phyloP scores from a whole-genome alignment of 1,140 invertebrate genomes.

The Drosophila subpulchrella region DNA sequence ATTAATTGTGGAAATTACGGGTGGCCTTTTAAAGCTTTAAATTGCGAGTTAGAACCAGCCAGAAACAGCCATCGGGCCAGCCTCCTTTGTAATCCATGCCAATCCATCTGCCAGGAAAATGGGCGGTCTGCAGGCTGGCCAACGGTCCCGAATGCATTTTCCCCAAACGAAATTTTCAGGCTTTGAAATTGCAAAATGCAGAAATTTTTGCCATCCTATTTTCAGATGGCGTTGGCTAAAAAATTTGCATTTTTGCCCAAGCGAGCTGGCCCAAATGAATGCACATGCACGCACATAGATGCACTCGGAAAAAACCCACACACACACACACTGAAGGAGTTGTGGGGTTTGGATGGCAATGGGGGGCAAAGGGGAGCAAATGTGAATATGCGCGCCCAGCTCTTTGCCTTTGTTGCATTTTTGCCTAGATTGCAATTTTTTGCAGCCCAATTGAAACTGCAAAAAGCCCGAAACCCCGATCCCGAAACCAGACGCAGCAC shows the following conservation, averaged over 20 bases:
- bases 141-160: constrained; percentile 68
- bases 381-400: constrained; percentile 58
- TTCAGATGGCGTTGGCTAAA: constrained; percentile 66
- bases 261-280: constrained; percentile 59
- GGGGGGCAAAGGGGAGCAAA: constrained; percentile 3
- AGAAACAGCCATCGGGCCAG: not conserved
- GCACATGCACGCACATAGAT: constrained; percentile 55
- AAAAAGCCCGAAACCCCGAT: constrained; percentile 54
- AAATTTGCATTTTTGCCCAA: constrained; percentile 77
- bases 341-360: constrained; percentile 19
- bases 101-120: constrained; percentile 59
- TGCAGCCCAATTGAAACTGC: constrained; percentile 72
- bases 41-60: constrained; percentile 27
- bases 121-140: constrained; percentile 32
- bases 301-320: constrained; percentile 35
- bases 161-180: constrained; percentile 74
- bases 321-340: constrained; percentile 23
- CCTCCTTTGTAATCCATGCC: constrained; percentile 55
- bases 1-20: constrained; percentile 73
- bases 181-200: constrained; percentile 79
- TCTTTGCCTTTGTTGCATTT: constrained; percentile 83
- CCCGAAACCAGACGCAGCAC: constrained; percentile 37
- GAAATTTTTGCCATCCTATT: constrained; percentile 68
- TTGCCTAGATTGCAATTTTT: constrained; percentile 83
- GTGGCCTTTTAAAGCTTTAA: constrained; percentile 59